Base-by-base conservation (phyloP, 2,113 vertebrate genomes). In the Ammodramus savannarum region DNA sequence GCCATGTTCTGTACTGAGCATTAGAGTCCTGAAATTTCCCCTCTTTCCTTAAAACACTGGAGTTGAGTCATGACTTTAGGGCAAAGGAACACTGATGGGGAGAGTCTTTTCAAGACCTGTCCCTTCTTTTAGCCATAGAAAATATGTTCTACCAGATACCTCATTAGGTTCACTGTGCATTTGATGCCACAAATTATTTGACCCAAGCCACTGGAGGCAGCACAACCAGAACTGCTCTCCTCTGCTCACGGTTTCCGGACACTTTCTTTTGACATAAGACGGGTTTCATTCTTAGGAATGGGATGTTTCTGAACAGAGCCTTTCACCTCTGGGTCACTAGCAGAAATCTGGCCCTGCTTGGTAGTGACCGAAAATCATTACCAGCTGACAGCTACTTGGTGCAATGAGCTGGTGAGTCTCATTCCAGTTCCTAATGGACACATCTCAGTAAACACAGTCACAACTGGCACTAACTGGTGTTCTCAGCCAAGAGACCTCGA, bases 351-450 rank as follows among this genome's bases (percentile, higher is more conserved):
- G 89, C 75, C 87, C 95, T 94, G 74, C 77, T 83, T 94, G 81
- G 78, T 55, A 89, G 85, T 80, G 94, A 97, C 87, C 78, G 22
- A 95, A 96, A 96, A 96, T 95, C 94, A 87, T 96, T 94, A 95
- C 59, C 54, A 89, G 77, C 67, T 95, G 95, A 96, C 57, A 44
- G 90, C 83, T 89, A 67, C 83, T 92, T 86, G 90, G 86, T 93
- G 83, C 59, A 94, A 96, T 71, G 83, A 89, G 85, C 71, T 95
- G 78, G 66, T 73, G 74, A 85, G 78, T 39, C 83, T 81, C 66
- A 52, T 79, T 94, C 67, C 51, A 80, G 78, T 22, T 94, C 89
- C 85, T 93, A 82, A 85, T 51, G 87, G 95, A 89, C 91, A 89
- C 81, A 75, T 79, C 66, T 94, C 87, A 89, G 89, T 32, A 94